Base-by-base conservation (phyloP, 2,888 invertebrate genomes). In the Chromoteleia sp. region DNA sequence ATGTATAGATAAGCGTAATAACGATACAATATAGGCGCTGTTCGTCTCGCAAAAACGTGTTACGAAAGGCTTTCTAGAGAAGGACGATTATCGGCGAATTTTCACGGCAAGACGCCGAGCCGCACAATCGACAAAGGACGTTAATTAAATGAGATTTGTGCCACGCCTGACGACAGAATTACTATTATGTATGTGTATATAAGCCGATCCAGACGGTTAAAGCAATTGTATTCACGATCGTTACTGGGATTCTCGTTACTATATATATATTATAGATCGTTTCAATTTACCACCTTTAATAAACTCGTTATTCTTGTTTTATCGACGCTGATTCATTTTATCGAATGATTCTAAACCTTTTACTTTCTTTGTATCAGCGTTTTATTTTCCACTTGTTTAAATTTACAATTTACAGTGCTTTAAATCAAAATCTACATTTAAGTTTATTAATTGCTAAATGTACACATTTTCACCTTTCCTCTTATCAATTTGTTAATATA, bases 121-220 rank as follows among this genome's bases (percentile, higher is more conserved):
- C 67, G 75, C 74, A 54, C 58, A 56, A 65, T 71, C 71, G 75
- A 71, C 70, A 58, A 75, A 75, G 70, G 71, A 65, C 71, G 81
- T 75, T 81, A 75, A 71, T 81, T 75, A 65, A 81, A 81, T 75
- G 75, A 75, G 58, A 81, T 80, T 79, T 75, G 70, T 75, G 80
- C 80, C 63, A 80, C 63, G 80, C 74, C 79, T 75, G 74, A 80
- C 80, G 74, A 80, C 74, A 80, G 70, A 74, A 80, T 70, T 68
- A 80, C 80, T 74, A 80, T 75, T 80, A 70, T 70, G 80, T 56
- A 70, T 70, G 80, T 79, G 73, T 80, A 80, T 56, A 80, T 80
- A 80, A 80, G 74, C 67, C 79, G 79, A 74, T 74, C 63, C 74
- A 50, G 25, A 80, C 25, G 56, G 74, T 75, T 75, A 52, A 79